Base-by-base conservation (phyloP, 1,140 invertebrate species). In the Arctopsyche grandis region DNA sequence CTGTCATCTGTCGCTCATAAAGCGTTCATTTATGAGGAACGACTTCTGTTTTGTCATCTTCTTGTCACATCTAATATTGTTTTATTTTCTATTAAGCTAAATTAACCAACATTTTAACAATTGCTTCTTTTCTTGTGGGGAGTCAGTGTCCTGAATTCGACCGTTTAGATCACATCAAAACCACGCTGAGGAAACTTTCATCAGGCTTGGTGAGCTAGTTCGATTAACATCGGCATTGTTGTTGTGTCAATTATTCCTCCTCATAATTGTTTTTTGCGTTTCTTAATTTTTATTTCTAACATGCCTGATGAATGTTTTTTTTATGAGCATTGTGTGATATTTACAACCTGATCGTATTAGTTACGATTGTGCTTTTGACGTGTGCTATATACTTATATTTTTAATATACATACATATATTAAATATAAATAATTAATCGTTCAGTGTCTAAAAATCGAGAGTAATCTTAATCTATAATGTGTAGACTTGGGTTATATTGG, bases 191-290 rank as follows among this genome's bases (percentile, higher is more conserved):
- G 52, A 76, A 76, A 63, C 74, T 56, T 76, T 52, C 56, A 43
- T 63, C 74, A 76, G 56, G 74, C 74, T 44, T 76, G 74, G 74
- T 76, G 74, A 76, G 74, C 52, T 44, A 48, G 26, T n/a, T 70
- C 9, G 7, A 74, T 48, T 71, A 29, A 38, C 38, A 71, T 29
- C 21, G 14, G 26, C 38, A 22, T 69, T 26, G 10, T 71, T 24
- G n/a, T 52, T 74, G 43, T 48, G 43, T 74, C 48, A 52, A 52
- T n/a, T n/a, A n/a, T 16, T 52, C 48, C 48, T 52, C 26, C 29
- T 14, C 16, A 74, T 38, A 52, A 19, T 74, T 74, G 7, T 38
- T 52, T n/a, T 9, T 21, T 71, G 26, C 38, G 69, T 71, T 29
- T 44, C 16, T 21, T 66, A 1, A 66, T 52, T 52, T 52, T 52